Base-by-base conservation (phyloP, 2,113 vertebrate genomes). In the Prionailurus bengalensis region DNA sequence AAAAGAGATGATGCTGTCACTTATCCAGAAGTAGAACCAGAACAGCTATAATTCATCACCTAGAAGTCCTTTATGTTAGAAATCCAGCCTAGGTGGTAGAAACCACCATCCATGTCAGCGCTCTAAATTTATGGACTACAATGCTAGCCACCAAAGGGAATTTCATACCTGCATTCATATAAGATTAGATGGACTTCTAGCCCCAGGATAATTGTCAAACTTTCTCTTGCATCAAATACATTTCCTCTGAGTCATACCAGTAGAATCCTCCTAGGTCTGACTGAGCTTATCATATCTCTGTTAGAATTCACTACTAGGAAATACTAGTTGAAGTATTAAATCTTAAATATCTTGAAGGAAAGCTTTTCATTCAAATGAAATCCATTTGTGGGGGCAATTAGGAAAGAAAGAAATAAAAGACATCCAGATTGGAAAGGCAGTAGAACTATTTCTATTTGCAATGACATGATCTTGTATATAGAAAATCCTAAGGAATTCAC, bases 301-400 rank as follows among this genome's bases (percentile, higher is more conserved):
- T 70, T 82, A 89, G 58, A 96, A 81, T 91, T 95, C 42, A 96
- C 33, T 76, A 91, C 5, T 25, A 3, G 66, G 14, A 10, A 21
- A 89, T 1, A 76, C 48, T 27, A 92, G 7, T 79, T 16, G 29
- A 78, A 86, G n/a, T 33, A 68, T 12, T 84, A 87, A 73, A 85
- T 66, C 10, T 96, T 87, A 92, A 70, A 79, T 66, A 93, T 11
- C 12, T 27, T 82, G 76, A 95, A 79, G 42, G 61, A 91, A 94
- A 51, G 25, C 45, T 92, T 91, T 82, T 23, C 23, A 89, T 5
- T 85, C 16, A 93, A 83, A 87, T 79, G 70, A 92, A 48, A 88
- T 73, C 23, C 66, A 65, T 83, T 87, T 88, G 15, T 74, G 13
- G 36, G 66, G 31, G 55, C 11, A 83, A n/a, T 61, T 68, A 96